phyloP scores from a whole-genome alignment of 2,113 vertebrate genomes.

The Choloepus hoffmanni region DNA sequence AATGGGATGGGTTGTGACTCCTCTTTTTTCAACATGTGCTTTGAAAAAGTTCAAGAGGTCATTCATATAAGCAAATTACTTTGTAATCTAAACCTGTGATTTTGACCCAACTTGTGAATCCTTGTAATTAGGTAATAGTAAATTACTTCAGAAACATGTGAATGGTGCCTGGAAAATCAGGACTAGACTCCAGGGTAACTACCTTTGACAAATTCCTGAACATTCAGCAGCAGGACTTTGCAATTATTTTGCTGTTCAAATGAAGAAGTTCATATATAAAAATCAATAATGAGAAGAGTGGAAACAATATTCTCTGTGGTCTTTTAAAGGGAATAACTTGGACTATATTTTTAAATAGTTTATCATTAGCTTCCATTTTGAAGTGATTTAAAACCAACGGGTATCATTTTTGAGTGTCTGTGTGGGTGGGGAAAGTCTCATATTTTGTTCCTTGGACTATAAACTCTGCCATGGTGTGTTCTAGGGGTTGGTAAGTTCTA shows the following conservation, averaged over 20 bases:
- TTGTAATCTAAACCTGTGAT: neutral
- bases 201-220: neutral
- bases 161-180: neutral
- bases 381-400: neutral
- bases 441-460: neutral
- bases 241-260: neutral
- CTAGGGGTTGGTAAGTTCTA: neutral
- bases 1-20: neutral
- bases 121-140: neutral
- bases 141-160: neutral
- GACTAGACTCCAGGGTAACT: neutral
- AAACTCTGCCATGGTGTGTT: neutral
- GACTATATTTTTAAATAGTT: neutral
- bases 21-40: neutral
- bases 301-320: neutral
- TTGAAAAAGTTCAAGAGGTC: neutral
- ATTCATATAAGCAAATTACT: neutral
- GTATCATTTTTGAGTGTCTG: neutral
- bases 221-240: neutral
- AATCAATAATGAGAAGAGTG: neutral
- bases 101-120: neutral
- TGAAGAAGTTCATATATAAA: neutral
- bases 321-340: neutral
- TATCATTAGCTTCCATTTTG: neutral
- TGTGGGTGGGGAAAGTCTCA: neutral